Base-by-base conservation (phyloP, 2,888 invertebrate genomes). In the Fabriciana adippe region DNA sequence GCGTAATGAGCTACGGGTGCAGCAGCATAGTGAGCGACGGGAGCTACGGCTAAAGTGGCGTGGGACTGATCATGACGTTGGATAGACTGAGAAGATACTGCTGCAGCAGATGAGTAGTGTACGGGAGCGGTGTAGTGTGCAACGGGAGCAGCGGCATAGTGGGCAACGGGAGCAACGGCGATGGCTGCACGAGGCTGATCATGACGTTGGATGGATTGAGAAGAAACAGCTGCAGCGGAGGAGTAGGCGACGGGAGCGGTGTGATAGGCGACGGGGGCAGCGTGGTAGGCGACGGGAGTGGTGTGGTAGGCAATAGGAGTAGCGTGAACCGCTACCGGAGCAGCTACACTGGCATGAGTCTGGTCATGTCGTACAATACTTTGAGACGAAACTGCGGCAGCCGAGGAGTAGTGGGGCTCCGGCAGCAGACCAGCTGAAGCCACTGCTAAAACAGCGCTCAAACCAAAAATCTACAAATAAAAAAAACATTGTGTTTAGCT, bases 401-500 rank as follows among this genome's bases (percentile, higher is more conserved):
- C 83, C 3, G 80, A 73, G 14, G 80, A 83, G 75, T 85, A 82
- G 75, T 88, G 86, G 81, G 72, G 71, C 89, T 69, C 89, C 6
- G 81, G 72, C 72, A 84, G 71, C 14, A 81, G 76, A 78, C 83
- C 55, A 26, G 87, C 88, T 61, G 82, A 72, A 45, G 91, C 85
- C 55, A 93, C 85, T 67, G 90, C 88, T 76, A 92, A 74, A 66
- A 92, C 76, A 67, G 89, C 87, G 81, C 87, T 81, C 75, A 92
- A 41, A 66, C 82, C 79, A 53, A 91, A 54, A 60, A 90, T 78
- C 90, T 91, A 76, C 15, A 79, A 80, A 53, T n/a, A 45, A 13
- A 55, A 5, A n/a, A n/a, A n/a, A n/a, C n/a, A n/a, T n/a, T 18
- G 26, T 35, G n/a, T 26, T 51, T 45, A 45, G 14, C 16, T 26